Base-by-base conservation (phyloP, 2,113 vertebrate species). In the Passer montanus region DNA sequence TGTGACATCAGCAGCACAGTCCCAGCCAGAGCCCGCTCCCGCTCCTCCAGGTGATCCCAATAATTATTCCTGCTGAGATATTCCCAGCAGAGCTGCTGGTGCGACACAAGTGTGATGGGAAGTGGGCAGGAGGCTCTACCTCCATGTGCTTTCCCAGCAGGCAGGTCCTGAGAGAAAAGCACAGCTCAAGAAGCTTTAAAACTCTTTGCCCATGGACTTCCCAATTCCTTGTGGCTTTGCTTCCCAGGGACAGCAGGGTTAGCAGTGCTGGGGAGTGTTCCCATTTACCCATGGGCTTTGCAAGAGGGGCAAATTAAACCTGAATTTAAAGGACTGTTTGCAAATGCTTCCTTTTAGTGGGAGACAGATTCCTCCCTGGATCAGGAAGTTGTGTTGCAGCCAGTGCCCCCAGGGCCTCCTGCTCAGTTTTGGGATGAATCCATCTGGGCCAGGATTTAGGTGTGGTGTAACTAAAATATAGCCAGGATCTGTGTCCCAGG, bases 371-470 rank as follows among this genome's bases (percentile, higher is more conserved):
- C 52, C 62, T 55, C 37, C 31, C 53, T 28, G 30, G 19, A 27
- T 68, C 2, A 0, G 43, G 49, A 49, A 43, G n/a, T 41, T 1
- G 0, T 24, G 30, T 44, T 22, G 33, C 47, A 84, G 18, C 20
- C 10, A 1, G 43, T 67, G 60, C 53, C 84, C n/a, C 37, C 62
- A 10, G 16, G 16, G 47, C 27, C 35, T 84, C 39, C 67, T 59
- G 88, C 43, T 39, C 31, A 82, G 53, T 16, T 89, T 47, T 67
- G 58, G 69, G 14, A 52, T 35, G 52, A 75, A 63, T 67, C 44
- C 55, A 13, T 28, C 47, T 10, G 1, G 47, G 24, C 62, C 6
- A 3, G 26, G 44, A 67, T 58, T 75, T 37, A 33, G 5, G 30
- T 39, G 41, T 86, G 35, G 30, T 15, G 21, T 24, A 55, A 68